phyloP scores from a whole-genome alignment of 2,797 vertebrate genomes.

The Oceanodroma leucorhoa region DNA sequence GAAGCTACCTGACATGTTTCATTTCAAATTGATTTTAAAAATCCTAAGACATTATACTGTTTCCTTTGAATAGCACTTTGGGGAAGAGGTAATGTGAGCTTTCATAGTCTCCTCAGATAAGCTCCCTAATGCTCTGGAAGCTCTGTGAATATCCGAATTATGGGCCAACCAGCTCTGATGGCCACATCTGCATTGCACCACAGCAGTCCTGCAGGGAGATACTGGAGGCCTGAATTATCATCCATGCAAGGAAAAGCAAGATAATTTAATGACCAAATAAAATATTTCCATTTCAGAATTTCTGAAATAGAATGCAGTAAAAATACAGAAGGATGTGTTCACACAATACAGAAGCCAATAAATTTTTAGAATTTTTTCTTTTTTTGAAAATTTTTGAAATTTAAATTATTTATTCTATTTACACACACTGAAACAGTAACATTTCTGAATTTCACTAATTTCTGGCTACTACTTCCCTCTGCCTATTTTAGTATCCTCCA shows the following conservation, averaged over 20 bases:
- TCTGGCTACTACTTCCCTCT: neutral
- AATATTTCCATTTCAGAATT: neutral
- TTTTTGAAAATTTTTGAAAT: neutral
- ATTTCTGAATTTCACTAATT: neutral
- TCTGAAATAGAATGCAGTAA: neutral
- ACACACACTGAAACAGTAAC: neutral
- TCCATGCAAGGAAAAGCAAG: neutral
- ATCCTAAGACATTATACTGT: neutral
- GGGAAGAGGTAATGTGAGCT: rapidly evolving
- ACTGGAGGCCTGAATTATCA: neutral
- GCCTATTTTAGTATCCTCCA: neutral
- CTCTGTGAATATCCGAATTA: rapidly evolving
- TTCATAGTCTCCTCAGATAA: neutral
- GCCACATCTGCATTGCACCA: neutral
- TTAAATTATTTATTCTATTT: neutral
- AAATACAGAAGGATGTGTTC: neutral
- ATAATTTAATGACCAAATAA: neutral
- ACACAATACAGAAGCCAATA: neutral
- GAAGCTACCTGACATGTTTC: rapidly evolving
- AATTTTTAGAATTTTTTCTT: neutral
- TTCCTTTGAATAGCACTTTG: neutral
- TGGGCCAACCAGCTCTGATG: neutral
- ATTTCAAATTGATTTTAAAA: neutral
- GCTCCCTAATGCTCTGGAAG: neutral
- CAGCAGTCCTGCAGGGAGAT: neutral